A percentile compares a stretch with the other conserved stretches of the same genome.
phyloP scores from a whole-genome alignment of 2,797 vertebrate species.

The Heteromormyrus szaboi region DNA sequence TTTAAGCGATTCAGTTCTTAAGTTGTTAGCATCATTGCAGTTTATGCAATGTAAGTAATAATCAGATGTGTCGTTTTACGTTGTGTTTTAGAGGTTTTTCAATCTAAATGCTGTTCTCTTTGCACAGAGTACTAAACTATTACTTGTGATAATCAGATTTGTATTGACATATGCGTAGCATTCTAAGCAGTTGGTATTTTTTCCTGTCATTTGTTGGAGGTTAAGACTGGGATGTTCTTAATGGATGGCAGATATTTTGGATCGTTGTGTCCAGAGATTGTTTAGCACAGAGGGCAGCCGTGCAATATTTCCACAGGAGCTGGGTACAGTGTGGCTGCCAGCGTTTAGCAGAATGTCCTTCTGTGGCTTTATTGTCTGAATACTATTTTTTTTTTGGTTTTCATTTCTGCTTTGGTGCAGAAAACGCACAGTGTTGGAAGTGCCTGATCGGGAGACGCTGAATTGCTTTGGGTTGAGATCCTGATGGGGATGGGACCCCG shows the following conservation, averaged over 20 bases:
- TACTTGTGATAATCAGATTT: constrained; percentile 18
- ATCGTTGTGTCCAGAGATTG: neutral
- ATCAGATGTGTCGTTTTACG: constrained; percentile 7
- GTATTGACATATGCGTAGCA: constrained; percentile 7
- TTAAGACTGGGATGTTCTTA: neutral
- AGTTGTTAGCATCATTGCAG: constrained; percentile 7
- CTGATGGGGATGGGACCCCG: neutral
- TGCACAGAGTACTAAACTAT: constrained; percentile 16
- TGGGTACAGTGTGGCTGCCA: neutral
- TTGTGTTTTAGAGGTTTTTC: constrained; percentile 15
- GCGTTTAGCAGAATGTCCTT: neutral
- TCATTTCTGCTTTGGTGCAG: neutral
- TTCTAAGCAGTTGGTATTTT: neutral
- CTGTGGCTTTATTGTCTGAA: neutral
- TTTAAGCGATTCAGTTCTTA: constrained; percentile 5
- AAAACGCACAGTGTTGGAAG: constrained; percentile 8
- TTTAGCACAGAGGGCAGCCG: constrained; percentile 5
- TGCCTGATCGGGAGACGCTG: neutral
- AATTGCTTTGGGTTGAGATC: neutral
- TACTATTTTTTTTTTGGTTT: neutral
- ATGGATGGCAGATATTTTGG: neutral
- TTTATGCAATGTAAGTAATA: constrained; percentile 14
- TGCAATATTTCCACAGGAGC: constrained; percentile 6
- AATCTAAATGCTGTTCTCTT: constrained; percentile 15
- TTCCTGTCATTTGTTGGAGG: neutral